Evolutionary conservation across 2,888 invertebrate species (phyloP).

Genomic region (Metopia argyrocephala): DNA sequence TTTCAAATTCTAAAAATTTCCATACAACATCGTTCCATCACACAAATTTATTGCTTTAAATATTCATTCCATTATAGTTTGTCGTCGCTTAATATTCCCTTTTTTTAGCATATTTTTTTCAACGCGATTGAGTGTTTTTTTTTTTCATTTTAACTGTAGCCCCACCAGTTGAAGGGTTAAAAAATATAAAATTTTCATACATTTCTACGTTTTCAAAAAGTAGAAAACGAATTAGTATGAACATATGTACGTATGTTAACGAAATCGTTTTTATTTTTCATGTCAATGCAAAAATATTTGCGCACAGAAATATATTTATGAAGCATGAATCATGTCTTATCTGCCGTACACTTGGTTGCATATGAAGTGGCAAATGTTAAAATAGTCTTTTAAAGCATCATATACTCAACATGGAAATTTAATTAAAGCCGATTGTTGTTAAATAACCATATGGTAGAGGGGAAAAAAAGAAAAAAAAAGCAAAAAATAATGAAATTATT

Average conservation of each 20-base stretch:
- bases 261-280: not conserved
- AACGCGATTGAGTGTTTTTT: too few relatives aligned
- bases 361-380: not conserved
- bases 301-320: not conserved
- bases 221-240: not conserved
- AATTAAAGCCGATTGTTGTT: not conserved
- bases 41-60: not conserved
- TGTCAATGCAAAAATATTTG: not conserved
- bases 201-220: not conserved
- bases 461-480: too few relatives aligned
- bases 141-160: not conserved
- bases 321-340: conserved; percentile 37
- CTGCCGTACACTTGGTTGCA: conserved; percentile 27
- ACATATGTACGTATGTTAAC: too few relatives aligned
- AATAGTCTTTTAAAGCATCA: conserved; percentile 2
- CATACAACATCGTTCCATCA: not conserved
- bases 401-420: not conserved
- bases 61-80: not conserved
- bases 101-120: not conserved
- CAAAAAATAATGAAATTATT: too few relatives aligned
- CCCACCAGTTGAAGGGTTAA: not conserved
- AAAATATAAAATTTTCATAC: not conserved
- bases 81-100: too few relatives aligned
- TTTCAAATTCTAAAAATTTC: too few relatives aligned
- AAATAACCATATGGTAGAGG: not conserved